These are phyloP conservation scores for Lasioglossum albipes DNA, from an alignment of 1,140 invertebrate species.

Conservation along the genomic window DNA sequence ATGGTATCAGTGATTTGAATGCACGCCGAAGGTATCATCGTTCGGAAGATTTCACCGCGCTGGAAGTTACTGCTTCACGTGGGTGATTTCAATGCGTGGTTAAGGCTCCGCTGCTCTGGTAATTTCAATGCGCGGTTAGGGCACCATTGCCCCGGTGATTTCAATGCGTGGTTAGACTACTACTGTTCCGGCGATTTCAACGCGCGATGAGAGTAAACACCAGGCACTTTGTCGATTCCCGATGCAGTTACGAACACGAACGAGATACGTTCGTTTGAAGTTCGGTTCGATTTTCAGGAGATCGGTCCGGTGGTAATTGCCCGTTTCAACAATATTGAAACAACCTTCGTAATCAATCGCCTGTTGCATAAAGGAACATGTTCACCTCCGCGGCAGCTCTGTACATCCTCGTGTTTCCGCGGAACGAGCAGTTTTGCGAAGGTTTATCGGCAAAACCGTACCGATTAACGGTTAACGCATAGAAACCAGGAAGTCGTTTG, in stretches of 20 bases:
- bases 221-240: no score
- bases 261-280: no score
- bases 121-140: background rate
- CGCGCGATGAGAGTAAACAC: no score
- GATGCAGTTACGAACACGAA: no score
- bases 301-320: background rate
- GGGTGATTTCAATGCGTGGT: slow-evolving; percentile 3
- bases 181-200: no score
- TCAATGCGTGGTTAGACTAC: background rate
- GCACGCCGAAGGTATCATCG: background rate
- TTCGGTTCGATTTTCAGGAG: no score
- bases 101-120: background rate
- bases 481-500: slow-evolving; percentile 48
- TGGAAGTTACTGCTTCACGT: background rate
- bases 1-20: background rate
- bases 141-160: background rate
- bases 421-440: slow-evolving; percentile 6
- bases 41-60: background rate
- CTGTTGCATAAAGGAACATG: background rate
- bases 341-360: background rate
- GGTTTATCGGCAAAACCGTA: slow-evolving; percentile 34
- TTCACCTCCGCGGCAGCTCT: background rate
- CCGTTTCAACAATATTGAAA: slow-evolving; percentile 1
- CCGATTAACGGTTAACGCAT: slow-evolving; percentile 46
- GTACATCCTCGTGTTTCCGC: background rate